Conservation (phyloP, 2,113 vertebrate genomes). For the Petromus typicus region DNA sequence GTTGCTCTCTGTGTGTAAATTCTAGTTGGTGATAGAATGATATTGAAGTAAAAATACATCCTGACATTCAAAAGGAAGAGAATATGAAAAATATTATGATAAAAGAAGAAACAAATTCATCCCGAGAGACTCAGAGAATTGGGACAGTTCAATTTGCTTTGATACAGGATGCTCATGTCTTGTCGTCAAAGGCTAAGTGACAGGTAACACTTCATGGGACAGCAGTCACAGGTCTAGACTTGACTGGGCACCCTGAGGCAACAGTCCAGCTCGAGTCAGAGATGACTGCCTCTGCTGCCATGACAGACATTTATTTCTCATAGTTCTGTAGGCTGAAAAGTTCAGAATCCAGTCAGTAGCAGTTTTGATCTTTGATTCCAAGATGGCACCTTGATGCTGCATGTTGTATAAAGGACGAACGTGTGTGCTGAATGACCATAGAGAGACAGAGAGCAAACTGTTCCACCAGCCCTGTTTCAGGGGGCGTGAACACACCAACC, state of each 20-base stretch:
- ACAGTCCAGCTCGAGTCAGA: background rate
- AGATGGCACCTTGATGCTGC: too few species aligned
- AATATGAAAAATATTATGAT: background rate
- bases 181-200: background rate
- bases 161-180: background rate
- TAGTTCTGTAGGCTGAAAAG: background rate
- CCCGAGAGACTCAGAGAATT: background rate
- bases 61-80: slow-evolving; percentile 21
- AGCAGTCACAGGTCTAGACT: background rate
- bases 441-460: background rate
- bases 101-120: background rate
- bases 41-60: background rate
- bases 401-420: background rate
- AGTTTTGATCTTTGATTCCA: background rate
- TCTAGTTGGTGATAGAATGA: background rate
- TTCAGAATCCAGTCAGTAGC: background rate
- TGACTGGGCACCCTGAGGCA: background rate
- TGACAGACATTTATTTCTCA: background rate
- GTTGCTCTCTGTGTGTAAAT: background rate
- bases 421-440: background rate
- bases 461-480: background rate
- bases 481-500: background rate
- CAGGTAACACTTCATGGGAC: background rate
- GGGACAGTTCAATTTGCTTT: background rate
- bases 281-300: background rate